Conservation (phyloP, 2,888 invertebrate genomes). For the Eumerus sabulonum region DNA sequence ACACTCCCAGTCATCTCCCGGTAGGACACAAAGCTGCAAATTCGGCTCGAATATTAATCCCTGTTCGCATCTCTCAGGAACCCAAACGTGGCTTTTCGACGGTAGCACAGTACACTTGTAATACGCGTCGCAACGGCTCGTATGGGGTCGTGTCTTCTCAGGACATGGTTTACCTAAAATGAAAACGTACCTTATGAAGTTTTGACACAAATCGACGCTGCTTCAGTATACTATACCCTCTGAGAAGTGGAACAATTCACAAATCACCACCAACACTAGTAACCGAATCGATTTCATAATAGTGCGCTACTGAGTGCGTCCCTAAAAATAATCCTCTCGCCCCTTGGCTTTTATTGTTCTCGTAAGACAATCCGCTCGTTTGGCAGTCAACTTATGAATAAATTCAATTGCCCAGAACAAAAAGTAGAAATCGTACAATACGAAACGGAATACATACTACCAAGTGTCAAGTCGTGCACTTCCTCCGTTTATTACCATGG, state of each 20-base stretch:
- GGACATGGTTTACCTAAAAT: constrained; percentile 77
- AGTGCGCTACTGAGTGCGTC: constrained; percentile 25
- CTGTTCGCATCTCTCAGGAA: constrained; percentile 76
- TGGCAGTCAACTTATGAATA: constrained; percentile 59
- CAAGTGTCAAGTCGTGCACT: constrained; percentile 54
- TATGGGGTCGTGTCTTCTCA: constrained; percentile 76
- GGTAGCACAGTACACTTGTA: constrained; percentile 76
- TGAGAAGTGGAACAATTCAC: constrained; percentile 76
- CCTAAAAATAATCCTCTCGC: constrained; percentile 17
- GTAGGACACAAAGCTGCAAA: constrained; percentile 77
- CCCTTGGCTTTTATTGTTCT: constrained; percentile 30
- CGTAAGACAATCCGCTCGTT: constrained; percentile 50
- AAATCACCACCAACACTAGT: constrained; percentile 41
- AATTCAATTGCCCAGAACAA: constrained; percentile 53
- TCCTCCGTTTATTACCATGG: constrained; percentile 51
- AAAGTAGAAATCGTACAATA: constrained; percentile 50
- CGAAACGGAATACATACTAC: constrained; percentile 20
- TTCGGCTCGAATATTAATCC: constrained; percentile 77
- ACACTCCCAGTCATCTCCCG: constrained; percentile 79
- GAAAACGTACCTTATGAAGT: neutral
- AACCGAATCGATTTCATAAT: constrained; percentile 38
- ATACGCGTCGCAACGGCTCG: constrained; percentile 77
- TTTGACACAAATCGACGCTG: neutral
- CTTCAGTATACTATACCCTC: constrained; percentile 68
- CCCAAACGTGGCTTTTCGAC: constrained; percentile 75